Evolutionary conservation across 2,797 vertebrate genomes (phyloP).

Genomic region (Scarus forsteni): DNA sequence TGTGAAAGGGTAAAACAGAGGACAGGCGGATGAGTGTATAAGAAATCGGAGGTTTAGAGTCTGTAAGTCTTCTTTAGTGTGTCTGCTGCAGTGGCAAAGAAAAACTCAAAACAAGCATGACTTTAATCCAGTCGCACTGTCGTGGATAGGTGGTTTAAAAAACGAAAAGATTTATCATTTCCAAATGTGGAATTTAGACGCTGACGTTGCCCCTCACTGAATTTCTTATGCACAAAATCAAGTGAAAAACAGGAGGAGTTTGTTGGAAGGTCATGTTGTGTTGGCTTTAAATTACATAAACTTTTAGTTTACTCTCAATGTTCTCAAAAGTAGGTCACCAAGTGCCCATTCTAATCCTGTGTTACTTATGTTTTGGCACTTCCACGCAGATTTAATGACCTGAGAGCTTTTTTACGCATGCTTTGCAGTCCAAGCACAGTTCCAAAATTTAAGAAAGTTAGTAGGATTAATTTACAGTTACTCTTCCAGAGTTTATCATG

Average conservation of each 20-base stretch:
- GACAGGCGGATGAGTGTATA: background rate
- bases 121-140: background rate
- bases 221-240: too few relatives aligned
- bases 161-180: background rate
- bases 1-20: background rate
- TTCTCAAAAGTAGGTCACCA: conserved; percentile 36
- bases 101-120: background rate
- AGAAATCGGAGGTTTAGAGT: background rate
- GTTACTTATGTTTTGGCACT: conserved; percentile 1
- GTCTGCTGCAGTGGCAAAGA: background rate
- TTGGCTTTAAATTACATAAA: background rate
- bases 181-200: background rate
- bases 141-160: background rate
- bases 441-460: conserved; percentile 1
- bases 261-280: background rate
- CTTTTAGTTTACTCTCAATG: background rate
- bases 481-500: background rate
- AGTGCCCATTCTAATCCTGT: conserved; percentile 17
- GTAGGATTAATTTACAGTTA: background rate
- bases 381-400: conserved; percentile 29
- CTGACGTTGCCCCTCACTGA: too few relatives aligned
- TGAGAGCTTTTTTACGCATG: conserved; percentile 26
- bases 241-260: background rate
- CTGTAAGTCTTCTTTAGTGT: background rate
- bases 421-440: conserved; percentile 10